phyloP scores from a whole-genome alignment of 2,113 vertebrate genomes.

The Deroptyus accipitrinus region DNA sequence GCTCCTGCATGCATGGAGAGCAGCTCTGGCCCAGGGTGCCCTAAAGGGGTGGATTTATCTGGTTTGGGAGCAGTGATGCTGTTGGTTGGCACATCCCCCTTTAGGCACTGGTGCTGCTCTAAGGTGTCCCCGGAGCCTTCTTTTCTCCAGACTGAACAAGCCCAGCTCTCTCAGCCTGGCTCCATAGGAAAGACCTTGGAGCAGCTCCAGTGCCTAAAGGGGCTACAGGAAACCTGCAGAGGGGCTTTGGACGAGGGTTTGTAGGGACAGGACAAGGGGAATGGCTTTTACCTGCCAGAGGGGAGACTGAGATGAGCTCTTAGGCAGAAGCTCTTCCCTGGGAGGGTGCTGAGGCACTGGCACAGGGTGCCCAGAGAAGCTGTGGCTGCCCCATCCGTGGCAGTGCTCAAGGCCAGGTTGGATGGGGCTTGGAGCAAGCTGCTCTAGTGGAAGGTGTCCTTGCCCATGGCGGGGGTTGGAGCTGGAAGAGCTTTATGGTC shows the following conservation, averaged over 20 bases:
- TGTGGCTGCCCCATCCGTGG: too few species aligned
- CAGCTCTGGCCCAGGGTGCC: not conserved
- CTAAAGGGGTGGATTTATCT: not conserved
- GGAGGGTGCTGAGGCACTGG: too few species aligned
- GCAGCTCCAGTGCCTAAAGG: not conserved
- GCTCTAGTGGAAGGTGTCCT: too few species aligned
- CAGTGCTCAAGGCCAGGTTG: too few species aligned
- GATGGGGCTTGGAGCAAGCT: too few species aligned
- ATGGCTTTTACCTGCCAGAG: too few species aligned
- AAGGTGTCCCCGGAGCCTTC: not conserved
- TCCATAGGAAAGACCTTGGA: not conserved
- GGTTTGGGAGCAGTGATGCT: fast-evolving
- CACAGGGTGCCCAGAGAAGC: too few species aligned
- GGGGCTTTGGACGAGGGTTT: not conserved
- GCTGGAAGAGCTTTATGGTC: not conserved
- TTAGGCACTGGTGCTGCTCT: not conserved
- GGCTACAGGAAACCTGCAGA: not conserved
- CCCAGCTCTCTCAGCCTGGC: not conserved
- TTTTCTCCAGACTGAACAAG: not conserved
- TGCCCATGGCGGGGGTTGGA: too few species aligned
- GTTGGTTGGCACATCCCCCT: not conserved
- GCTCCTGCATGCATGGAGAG: not conserved
- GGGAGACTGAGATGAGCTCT: too few species aligned
- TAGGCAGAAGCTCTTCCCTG: too few species aligned
- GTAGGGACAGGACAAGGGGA: too few species aligned